phyloP scores from a whole-genome alignment of 2,797 vertebrate species.

The Macrochelys suwanniensis region DNA sequence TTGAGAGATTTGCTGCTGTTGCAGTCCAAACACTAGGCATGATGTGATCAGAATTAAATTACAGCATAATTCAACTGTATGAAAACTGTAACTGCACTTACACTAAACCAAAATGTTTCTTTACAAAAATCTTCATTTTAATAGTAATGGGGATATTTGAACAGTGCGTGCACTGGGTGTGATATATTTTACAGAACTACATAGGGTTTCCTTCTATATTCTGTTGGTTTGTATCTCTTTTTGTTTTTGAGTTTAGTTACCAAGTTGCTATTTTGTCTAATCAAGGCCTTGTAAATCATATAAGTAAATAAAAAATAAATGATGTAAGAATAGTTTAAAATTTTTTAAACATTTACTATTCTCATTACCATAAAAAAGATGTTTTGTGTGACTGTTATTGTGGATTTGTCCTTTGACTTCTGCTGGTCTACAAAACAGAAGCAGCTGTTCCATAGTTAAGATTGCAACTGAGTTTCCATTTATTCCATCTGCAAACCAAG shows the following conservation, averaged over 20 bases:
- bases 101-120: slow-evolving; percentile 64
- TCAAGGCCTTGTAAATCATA: slow-evolving; percentile 85
- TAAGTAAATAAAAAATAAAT: slow-evolving; percentile 82
- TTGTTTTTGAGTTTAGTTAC: slow-evolving; percentile 76
- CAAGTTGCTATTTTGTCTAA: slow-evolving; percentile 84
- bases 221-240: slow-evolving; percentile 74
- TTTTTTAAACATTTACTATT: slow-evolving; percentile 54
- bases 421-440: not conserved
- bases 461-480: slow-evolving; percentile 30
- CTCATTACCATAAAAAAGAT: slow-evolving; percentile 24
- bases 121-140: slow-evolving; percentile 45
- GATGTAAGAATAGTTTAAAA: slow-evolving; percentile 72
- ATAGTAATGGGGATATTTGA: slow-evolving; percentile 53
- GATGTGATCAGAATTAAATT: slow-evolving; percentile 69
- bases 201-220: slow-evolving; percentile 70
- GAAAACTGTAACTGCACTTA: slow-evolving; percentile 66
- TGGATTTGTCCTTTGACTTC: slow-evolving; percentile 48
- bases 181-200: slow-evolving; percentile 72
- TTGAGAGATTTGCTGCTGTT: slow-evolving; percentile 60
- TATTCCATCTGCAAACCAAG: not conserved
- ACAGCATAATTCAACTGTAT: slow-evolving; percentile 58
- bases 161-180: slow-evolving; percentile 62
- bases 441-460: not conserved
- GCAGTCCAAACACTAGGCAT: slow-evolving; percentile 73
- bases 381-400: slow-evolving; percentile 3